These are phyloP conservation scores for Fundulus diaphanus DNA, from an alignment of 2,797 vertebrate species.

Conservation along the genomic window DNA sequence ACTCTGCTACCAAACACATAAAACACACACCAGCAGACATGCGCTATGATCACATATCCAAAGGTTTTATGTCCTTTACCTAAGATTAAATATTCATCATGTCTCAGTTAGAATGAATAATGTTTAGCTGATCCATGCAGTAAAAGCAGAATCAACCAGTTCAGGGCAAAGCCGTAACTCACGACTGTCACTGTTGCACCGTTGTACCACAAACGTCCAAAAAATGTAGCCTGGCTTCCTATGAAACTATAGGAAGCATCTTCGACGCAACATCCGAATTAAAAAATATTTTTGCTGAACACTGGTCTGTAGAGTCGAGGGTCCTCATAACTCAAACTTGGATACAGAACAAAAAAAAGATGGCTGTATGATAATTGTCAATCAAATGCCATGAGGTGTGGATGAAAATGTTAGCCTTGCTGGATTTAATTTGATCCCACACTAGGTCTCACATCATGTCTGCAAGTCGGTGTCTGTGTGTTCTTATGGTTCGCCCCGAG, in stretches of 20 bases:
- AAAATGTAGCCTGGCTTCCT: too few relatives aligned
- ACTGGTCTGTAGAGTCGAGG: too few relatives aligned
- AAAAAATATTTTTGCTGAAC: too few relatives aligned
- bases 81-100: conserved; percentile 24
- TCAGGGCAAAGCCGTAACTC: not conserved
- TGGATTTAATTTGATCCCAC: too few relatives aligned
- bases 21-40: conserved; percentile 24
- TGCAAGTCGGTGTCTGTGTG: too few relatives aligned
- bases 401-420: too few relatives aligned
- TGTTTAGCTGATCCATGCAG: conserved; percentile 22
- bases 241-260: not conserved
- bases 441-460: too few relatives aligned
- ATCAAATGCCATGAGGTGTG: too few relatives aligned
- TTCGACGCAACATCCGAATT: not conserved
- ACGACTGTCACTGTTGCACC: not conserved
- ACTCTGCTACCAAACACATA: conserved; percentile 52
- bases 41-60: conserved; percentile 1
- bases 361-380: too few relatives aligned
- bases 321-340: too few relatives aligned
- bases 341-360: too few relatives aligned
- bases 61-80: conserved; percentile 26
- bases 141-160: conserved; percentile 17
- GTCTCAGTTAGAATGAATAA: conserved; percentile 23
- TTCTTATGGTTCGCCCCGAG: too few relatives aligned
- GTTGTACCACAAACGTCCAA: not conserved